Evolutionary conservation across 2,888 invertebrate genomes (phyloP), one percentile per base, ranked within the genome.

Genomic region (Cosmia pyralina): DNA sequence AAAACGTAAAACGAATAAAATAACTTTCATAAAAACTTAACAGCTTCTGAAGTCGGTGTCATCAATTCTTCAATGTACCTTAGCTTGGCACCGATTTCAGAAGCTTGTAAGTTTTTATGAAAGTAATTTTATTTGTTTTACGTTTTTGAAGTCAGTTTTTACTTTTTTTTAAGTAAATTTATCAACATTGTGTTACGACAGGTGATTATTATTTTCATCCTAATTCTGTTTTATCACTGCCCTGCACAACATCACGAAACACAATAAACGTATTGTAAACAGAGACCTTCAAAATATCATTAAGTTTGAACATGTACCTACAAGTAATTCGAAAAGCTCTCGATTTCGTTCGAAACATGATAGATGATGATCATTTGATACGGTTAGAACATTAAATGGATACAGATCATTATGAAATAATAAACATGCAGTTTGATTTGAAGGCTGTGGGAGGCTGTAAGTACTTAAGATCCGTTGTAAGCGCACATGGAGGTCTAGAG

Each of bases 311-410:
- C 17, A 34, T 2, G 34, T 28, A 57, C n/a, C n/a, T n/a, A n/a
- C 17, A 57, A 17, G 50, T 64, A 57, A 74, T 82, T 73, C 69
- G 72, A 72, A 84, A 81, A 78, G 65, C 71, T 75, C 70, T 75
- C 68, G 63, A 70, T 78, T 75, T 69, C 44, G n/a, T 69, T 68
- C 10, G 65, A 62, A 67, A 74, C 48, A 78, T 78, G 85, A 85
- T 79, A 62, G 75, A 85, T 86, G 74, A 79, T 78, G 57, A 77
- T 48, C 22, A 75, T 79, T 77, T 55, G 86, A 77, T 84, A 82
- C 53, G 65, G 62, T 72, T 34, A 65, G 28, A 77, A 71, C 72
- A 75, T 79, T 79, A 77, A 53, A 64, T 70, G 38, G 62, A 69
- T 66, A 65, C 57, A 72, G 52, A 69, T 69, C 50, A 63, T 82